These are phyloP conservation scores for Nomada hirtipes DNA, from an alignment of 2,888 invertebrate genomes.

Conservation along the genomic window DNA sequence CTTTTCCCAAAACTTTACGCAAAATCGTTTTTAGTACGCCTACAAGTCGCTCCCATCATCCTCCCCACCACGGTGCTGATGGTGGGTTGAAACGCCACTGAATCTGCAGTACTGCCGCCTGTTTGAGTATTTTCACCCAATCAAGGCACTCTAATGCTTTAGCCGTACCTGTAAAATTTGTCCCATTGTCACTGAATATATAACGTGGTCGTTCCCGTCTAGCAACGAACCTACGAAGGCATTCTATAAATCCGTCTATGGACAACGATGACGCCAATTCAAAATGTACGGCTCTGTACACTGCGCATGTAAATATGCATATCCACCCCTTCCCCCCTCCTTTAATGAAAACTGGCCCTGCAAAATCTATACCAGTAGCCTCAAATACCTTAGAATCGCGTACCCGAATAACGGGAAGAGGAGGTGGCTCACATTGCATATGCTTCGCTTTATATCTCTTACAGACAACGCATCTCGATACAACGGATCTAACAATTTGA, in stretches of 20 bases:
- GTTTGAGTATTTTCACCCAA: not conserved
- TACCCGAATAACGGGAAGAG: conserved; percentile 22
- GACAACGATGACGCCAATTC: conserved; percentile 72
- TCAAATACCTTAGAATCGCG: conserved; percentile 66
- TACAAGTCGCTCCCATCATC: conserved; percentile 7
- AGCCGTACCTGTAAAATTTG: conserved; percentile 77
- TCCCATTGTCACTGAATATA: conserved; percentile 80
- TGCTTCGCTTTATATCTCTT: not conserved
- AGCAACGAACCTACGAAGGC: conserved; percentile 76
- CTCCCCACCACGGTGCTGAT: conserved; percentile 49
- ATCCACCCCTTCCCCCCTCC: conserved; percentile 69
- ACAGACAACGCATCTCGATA: not conserved
- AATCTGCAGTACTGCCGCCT: conserved; percentile 48
- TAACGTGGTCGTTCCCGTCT: conserved; percentile 73
- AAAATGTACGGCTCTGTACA: conserved; percentile 78
- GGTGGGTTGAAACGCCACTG: conserved; percentile 65
- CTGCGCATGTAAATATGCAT: conserved; percentile 78
- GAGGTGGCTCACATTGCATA: conserved; percentile 10
- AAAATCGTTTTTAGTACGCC: conserved; percentile 8
- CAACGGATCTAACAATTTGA: not conserved
- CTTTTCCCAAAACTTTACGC: conserved; percentile 3
- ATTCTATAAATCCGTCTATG: conserved; percentile 71
- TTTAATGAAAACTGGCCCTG: conserved; percentile 75
- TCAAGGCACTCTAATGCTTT: conserved; percentile 63
- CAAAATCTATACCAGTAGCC: conserved; percentile 75